Evolutionary conservation across 1,140 invertebrate species (phyloP), one percentile per base, ranked within the genome.

Genomic region (Atta cephalotes): DNA sequence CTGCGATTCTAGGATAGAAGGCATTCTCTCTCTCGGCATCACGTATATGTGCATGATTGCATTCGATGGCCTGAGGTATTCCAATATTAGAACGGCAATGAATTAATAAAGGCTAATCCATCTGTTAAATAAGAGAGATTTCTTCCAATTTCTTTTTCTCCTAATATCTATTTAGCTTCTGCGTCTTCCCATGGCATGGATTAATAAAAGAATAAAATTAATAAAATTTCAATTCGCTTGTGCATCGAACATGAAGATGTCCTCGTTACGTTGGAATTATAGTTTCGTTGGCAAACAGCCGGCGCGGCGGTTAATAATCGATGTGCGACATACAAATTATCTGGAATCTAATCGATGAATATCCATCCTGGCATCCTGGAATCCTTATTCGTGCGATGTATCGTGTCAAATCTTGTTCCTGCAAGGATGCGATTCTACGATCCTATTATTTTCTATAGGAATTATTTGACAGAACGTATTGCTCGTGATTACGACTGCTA

Each of bases 1-100:
- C 81, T 80, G 70, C 87, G 87, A 89, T 89, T 89, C 88, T 76
- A 35, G 70, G 74, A 14, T 88, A 51, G 87, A 88, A 79, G 87
- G 88, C 35, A 89, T 89, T 77, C 39, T 45, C 39, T 39, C 39
- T 12, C 39, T 12, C 87, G 76, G 78, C 49, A 77, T 71, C 49
- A 70, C 76, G 88, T 89, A 79, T 89, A 79, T 89, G 82, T 76
- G 77, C 76, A 85, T 89, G 88, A 89, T 89, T 89, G 88, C 88
- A 68, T 77, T 86, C 70, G 87, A 51, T 12, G 53, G 25, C 31
- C 60, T 56, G 65, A 88, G 82, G 70, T 74, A 86, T 86, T 66
- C 45, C 82, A 49, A 88, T 86, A 89, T 88, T 89, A 89, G 72
- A 82, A 49, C 53, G 68, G 18, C 58, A 49, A 74, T 72, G 79